Conservation (phyloP, 2,888 invertebrate genomes). For the Serrognathus titanus region DNA sequence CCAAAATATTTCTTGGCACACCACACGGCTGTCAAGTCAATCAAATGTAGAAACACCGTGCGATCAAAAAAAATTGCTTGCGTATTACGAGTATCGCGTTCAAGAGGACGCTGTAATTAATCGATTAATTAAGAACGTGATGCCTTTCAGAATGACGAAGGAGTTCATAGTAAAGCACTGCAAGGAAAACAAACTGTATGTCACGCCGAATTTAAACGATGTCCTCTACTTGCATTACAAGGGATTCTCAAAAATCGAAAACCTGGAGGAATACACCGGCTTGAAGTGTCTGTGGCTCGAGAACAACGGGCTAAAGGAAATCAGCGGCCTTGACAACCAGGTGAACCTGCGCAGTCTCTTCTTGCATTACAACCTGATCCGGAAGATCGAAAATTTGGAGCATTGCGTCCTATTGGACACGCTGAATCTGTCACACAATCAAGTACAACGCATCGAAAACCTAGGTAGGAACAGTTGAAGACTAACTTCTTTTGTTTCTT, state of each 20-base stretch:
- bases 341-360: constrained; percentile 76
- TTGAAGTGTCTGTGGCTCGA: constrained; percentile 90
- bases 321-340: constrained; percentile 80
- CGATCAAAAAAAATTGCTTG: no score
- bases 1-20: no score
- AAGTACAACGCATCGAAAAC: constrained; percentile 78
- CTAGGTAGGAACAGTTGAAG: no score
- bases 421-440: constrained; percentile 83
- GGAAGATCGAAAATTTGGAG: constrained; percentile 79
- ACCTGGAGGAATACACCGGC: constrained; percentile 87
- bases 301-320: constrained; percentile 81
- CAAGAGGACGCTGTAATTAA: constrained; percentile 42
- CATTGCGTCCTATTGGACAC: constrained; percentile 72
- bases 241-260: constrained; percentile 84
- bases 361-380: constrained; percentile 83
- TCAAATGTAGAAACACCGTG: no score
- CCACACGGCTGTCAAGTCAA: no score
- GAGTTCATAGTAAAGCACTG: constrained; percentile 77
- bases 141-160: constrained; percentile 71
- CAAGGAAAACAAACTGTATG: constrained; percentile 78
- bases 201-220: constrained; percentile 87
- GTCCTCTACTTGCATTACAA: constrained; percentile 91
- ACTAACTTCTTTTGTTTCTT: constrained; percentile 32
- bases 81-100: no score
- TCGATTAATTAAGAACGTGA: constrained; percentile 38